phyloP scores from a whole-genome alignment of 2,113 vertebrate species.

The Gila orcuttii region DNA sequence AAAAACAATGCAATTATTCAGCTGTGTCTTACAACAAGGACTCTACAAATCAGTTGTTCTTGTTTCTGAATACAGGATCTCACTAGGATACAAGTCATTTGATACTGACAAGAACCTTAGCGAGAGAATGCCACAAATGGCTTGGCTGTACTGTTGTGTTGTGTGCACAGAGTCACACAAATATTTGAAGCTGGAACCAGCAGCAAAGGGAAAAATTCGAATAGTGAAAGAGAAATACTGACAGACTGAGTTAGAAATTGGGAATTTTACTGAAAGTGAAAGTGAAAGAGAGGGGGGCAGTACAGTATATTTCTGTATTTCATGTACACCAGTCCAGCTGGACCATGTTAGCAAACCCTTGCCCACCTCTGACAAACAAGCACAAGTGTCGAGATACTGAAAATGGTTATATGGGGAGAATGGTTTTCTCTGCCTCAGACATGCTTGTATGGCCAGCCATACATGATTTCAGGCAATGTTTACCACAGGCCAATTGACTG shows the following conservation, averaged over 20 bases:
- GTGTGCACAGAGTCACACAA: conserved; percentile 20
- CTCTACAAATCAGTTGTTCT: not conserved
- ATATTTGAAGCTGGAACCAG: conserved; percentile 34
- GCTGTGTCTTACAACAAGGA: conserved; percentile 7
- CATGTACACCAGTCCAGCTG: conserved; percentile 49
- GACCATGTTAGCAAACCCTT: conserved; percentile 17
- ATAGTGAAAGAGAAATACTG: not conserved
- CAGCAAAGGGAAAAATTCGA: not conserved
- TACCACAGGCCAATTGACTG: conserved; percentile 13
- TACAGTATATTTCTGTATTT: not conserved
- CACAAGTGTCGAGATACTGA: not conserved
- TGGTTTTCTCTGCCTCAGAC: conserved; percentile 9
- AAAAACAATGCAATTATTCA: conserved; percentile 42
- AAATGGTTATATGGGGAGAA: not conserved
- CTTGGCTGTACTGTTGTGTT: not conserved
- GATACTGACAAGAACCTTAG: not conserved
- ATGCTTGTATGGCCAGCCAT: conserved; percentile 56
- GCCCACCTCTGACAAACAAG: conserved; percentile 16
- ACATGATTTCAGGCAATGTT: conserved; percentile 22
- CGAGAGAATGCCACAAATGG: not conserved
- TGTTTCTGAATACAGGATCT: not conserved
- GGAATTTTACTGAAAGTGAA: not conserved
- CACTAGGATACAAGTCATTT: not conserved
- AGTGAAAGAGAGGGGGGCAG: not conserved
- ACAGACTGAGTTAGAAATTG: not conserved